phyloP scores from a whole-genome alignment of 2,113 vertebrate genomes.

The Eulacestoma nigropectus region DNA sequence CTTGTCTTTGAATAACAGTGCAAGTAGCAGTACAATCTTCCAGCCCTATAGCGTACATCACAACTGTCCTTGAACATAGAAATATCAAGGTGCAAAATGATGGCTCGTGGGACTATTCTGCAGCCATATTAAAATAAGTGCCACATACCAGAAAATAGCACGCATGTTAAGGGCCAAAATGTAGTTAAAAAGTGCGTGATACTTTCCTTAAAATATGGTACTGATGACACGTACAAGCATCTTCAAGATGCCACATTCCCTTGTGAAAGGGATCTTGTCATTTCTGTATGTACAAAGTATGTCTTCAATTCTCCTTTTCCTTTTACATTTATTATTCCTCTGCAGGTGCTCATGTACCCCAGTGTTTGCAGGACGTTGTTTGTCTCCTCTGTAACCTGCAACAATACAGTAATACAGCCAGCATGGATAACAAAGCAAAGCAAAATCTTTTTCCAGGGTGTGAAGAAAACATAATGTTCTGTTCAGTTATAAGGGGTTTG shows the following conservation, averaged over 20 bases:
- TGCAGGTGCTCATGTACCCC: conserved; percentile 91
- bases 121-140: conserved; percentile 67
- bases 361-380: conserved; percentile 83
- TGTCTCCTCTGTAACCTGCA: conserved; percentile 91
- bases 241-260: conserved; percentile 78
- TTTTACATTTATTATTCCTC: conserved; percentile 97
- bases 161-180: conserved; percentile 52
- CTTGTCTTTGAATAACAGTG: conserved; percentile 59
- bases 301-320: conserved; percentile 96
- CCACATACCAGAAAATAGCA: conserved; percentile 65
- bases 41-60: conserved; percentile 35
- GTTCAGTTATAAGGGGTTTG: neutral
- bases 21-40: conserved; percentile 56
- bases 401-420: neutral
- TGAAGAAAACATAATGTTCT: neutral
- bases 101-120: conserved; percentile 63
- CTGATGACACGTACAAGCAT: neutral
- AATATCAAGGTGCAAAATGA: conserved; percentile 62
- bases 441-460: neutral
- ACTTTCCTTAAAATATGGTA: conserved; percentile 53
- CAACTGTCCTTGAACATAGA: conserved; percentile 41
- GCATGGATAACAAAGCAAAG: neutral
- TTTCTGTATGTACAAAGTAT: conserved; percentile 95
- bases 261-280: conserved; percentile 92
- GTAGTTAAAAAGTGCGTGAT: conserved; percentile 63